Conservation (phyloP, 2,113 vertebrate genomes). For the Silurus asotus region DNA sequence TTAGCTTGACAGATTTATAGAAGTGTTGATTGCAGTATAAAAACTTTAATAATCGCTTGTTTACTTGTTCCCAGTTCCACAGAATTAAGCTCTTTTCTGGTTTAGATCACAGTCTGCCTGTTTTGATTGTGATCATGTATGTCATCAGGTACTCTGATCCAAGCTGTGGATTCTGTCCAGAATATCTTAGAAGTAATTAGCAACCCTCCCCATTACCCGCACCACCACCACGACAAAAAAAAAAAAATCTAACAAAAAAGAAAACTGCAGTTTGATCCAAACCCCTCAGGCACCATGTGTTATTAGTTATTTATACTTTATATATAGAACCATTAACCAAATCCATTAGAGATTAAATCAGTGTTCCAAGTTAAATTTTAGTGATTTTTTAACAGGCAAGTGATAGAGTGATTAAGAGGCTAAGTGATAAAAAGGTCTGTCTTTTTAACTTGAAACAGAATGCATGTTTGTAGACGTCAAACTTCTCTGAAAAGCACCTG, state of each 20-base stretch:
- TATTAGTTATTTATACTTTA: background rate
- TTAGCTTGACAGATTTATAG: background rate
- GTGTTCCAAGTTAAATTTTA: background rate
- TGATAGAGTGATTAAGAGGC: background rate
- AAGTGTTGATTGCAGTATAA: background rate
- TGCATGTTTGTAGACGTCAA: slow-evolving; percentile 33
- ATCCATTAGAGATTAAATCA: slow-evolving; percentile 9
- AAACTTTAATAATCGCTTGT: background rate
- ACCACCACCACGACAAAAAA: too few species aligned
- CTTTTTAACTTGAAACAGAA: slow-evolving; percentile 58
- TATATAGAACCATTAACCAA: background rate
- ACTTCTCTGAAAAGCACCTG: slow-evolving; percentile 51
- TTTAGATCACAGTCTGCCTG: background rate
- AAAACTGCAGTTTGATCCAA: background rate
- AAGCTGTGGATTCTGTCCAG: background rate
- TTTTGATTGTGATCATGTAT: background rate
- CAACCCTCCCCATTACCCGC: too few species aligned
- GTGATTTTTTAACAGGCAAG: slow-evolving; percentile 32
- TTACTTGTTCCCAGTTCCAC: background rate
- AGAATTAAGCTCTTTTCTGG: background rate
- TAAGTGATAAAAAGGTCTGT: slow-evolving; percentile 48
- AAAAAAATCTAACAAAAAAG: background rate
- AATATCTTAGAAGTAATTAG: background rate
- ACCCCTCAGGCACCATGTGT: background rate
- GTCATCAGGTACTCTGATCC: background rate